Base-by-base conservation (phyloP, 1,140 invertebrate species). In the Drosophila repleta region DNA sequence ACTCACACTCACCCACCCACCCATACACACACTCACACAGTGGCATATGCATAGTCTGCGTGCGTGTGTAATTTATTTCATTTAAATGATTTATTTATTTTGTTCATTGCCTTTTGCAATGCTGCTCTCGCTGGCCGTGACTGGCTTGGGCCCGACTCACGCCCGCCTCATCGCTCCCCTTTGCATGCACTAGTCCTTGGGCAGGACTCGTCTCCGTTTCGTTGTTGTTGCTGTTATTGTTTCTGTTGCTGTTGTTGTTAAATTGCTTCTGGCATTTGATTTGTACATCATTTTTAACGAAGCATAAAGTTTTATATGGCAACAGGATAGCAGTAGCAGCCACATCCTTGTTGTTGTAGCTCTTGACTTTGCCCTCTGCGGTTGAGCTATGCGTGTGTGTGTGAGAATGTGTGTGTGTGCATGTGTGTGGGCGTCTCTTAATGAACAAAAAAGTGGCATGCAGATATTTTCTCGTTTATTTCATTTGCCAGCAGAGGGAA, bases 1-100 rank as follows among this genome's bases (percentile, higher is more conserved):
- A 39, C 18, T 13, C 15, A n/a, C 24, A 10, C 10, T 17, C 18
- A 15, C 58, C 24, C 6, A 18, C n/a, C n/a, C n/a, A 15, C 45
- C 24, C 7, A 18, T 49, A 39, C 18, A 17, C 15, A n/a, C 24
- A 10, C 10, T 17, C 18, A 15, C 58, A 37, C 6, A 18, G 49
- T 15, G 10, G n/a, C 20, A n/a, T 20, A 35, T 35, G 11, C 4
- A 13, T 35, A 13, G 26, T 71, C 43, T 45, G 17, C 60, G 43
- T 56, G 48, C 52, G 43, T 68, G 58, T 65, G 56, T 63, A 78
- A 74, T 85, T 80, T 74, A 76, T 87, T 87, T 85, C 82, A 81
- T 81, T 85, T 85, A 85, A 87, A 85, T 85, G 82, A 85, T 85
- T 85, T 85, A 85, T 85, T 85, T 87, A 85, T 85, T 85, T 85